Base-by-base conservation (phyloP, 2,888 invertebrate species). In the Entomobrya proxima region DNA sequence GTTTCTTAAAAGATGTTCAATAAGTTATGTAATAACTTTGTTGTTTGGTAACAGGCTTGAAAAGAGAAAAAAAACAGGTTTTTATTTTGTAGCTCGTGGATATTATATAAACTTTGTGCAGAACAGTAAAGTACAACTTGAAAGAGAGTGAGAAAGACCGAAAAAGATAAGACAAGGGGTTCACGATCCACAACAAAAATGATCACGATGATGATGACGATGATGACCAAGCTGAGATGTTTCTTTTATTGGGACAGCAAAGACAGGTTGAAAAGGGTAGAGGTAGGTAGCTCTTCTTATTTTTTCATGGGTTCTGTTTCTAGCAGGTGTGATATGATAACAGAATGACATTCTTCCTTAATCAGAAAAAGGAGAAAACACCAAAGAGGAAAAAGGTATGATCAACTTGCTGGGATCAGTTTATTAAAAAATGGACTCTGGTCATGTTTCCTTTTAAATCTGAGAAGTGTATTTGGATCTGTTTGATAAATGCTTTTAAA, bases 1-100 rank as follows among this genome's bases (percentile, higher is more conserved):
- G 79, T 79, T 74, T 79, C 47, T 84, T 84, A 77, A 47, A 72
- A 77, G 69, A 79, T 79, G 52, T 37, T 37, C 50, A 74, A 74
- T 50, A 74, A 85, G 85, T 85, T 85, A 85, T 85, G 80, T 80
- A 85, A 85, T 80, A 80, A 85, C 80, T 80, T 61, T 72, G 72
- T 82, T 79, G 79, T 52, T 74, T 75, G n/a, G n/a, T n/a, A 78
- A n/a, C 47, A 64, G 37, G 64, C 35, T 5, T 79, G 11, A 44
- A 9, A 9, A 44, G 44, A 44, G 44, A 44, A 32, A 27, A 75
- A 74, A 85, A 85, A 85, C 85, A 80, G 85, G 85, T 85, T 85
- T 80, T 58, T 50, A 64, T 64, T 69, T 55, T n/a, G n/a, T 85
- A 85, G 85, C 85, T 85, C 85, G 85, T 85, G 85, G 85, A 85